A percentile compares a stretch with the other conserved stretches of the same genome.
phyloP scores from a whole-genome alignment of 2,888 invertebrate genomes.

The Pachymerium ferrugineum region DNA sequence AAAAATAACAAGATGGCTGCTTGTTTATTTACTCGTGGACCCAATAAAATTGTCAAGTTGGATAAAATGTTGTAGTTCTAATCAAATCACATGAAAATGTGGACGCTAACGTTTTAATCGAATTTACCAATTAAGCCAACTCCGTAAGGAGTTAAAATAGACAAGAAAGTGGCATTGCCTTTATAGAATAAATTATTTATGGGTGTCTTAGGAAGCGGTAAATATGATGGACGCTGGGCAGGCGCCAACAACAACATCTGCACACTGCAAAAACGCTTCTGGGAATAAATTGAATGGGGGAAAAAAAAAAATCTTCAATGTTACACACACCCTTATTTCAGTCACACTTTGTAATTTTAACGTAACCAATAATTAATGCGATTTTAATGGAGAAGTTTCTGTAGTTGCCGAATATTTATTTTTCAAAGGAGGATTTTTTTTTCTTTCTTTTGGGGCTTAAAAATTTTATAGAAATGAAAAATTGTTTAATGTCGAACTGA shows the following conservation, averaged over 20 bases:
- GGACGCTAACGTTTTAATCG: slow-evolving; percentile 18
- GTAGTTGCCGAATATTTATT: no score
- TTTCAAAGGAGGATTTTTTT: no score
- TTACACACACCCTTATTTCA: no score
- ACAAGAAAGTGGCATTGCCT: neutral
- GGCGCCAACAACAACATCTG: neutral
- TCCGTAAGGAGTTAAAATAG: neutral
- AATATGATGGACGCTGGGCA: neutral
- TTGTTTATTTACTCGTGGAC: slow-evolving; percentile 3
- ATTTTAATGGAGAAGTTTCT: no score
- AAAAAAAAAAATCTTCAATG: no score
- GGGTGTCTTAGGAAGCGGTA: neutral
- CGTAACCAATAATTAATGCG: no score
- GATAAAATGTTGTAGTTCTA: slow-evolving; percentile 10
- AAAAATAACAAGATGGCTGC: neutral
- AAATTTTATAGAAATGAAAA: no score
- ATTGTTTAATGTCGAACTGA: no score
- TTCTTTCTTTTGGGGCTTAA: no score
- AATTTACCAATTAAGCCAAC: neutral
- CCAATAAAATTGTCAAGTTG: neutral
- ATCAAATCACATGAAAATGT: slow-evolving; percentile 1
- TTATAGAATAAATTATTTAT: neutral
- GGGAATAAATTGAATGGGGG: neutral
- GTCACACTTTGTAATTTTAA: no score
- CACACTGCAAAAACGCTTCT: neutral